phyloP scores from a whole-genome alignment of 2,797 vertebrate genomes.

The Meda fulgida region DNA sequence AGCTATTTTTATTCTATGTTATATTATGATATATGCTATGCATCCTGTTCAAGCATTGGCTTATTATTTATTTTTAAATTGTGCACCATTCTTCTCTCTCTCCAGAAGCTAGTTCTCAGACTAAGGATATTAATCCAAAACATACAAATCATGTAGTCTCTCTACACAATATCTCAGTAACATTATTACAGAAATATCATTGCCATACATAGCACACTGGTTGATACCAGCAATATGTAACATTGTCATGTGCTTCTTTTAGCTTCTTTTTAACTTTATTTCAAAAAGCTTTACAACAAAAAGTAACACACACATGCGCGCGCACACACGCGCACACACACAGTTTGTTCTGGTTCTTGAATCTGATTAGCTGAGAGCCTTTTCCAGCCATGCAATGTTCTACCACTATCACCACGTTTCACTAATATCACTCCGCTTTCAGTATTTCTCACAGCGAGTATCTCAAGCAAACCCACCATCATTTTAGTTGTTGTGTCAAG shows the following conservation, averaged over 20 bases:
- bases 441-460: no score
- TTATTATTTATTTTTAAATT: background rate
- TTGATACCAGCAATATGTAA: background rate
- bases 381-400: no score
- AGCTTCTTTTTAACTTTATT: background rate
- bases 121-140: slow-evolving; percentile 3
- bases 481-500: no score
- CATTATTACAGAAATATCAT: background rate
- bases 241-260: background rate
- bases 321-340: no score
- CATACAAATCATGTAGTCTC: background rate
- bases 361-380: no score
- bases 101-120: background rate
- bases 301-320: no score
- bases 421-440: no score
- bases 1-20: background rate
- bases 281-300: background rate
- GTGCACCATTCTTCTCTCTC: background rate
- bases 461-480: no score
- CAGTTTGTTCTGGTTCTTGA: no score
- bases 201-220: background rate
- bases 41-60: background rate
- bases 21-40: background rate
- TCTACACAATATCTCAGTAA: background rate
- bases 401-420: no score